phyloP scores from a whole-genome alignment of 2,888 invertebrate species.

The Heliconius ethilla region DNA sequence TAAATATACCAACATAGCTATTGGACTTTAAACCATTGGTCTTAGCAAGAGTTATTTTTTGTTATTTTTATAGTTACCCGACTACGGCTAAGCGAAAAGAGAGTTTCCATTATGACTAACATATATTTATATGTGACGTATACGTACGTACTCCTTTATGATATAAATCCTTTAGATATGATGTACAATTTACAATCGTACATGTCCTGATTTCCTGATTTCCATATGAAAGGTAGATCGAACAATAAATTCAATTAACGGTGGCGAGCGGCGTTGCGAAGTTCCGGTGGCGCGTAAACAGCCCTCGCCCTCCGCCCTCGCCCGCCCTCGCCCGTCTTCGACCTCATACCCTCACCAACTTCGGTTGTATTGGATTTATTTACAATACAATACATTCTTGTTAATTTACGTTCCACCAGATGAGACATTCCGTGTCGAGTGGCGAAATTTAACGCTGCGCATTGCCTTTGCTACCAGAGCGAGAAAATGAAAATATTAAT shows the following conservation, averaged over 20 bases:
- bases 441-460: too few relatives aligned
- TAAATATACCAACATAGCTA: too few relatives aligned
- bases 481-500: too few relatives aligned
- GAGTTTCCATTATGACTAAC: background rate
- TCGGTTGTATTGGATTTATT: background rate
- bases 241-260: slow-evolving; percentile 39
- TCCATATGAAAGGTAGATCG: slow-evolving; percentile 35
- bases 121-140: background rate
- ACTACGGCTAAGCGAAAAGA: too few relatives aligned
- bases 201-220: slow-evolving; percentile 34
- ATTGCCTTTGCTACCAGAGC: too few relatives aligned
- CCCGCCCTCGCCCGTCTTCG: background rate
- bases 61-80: too few relatives aligned
- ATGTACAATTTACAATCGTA: slow-evolving; percentile 11
- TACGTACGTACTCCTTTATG: background rate
- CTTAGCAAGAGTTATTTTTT: too few relatives aligned
- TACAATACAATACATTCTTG: slow-evolving; percentile 1
- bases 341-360: background rate
- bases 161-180: background rate
- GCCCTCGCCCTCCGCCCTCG: background rate
- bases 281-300: slow-evolving; percentile 23
- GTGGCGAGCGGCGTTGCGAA: slow-evolving; percentile 24
- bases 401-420: background rate
- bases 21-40: too few relatives aligned
- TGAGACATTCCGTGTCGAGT: too few relatives aligned